Conservation (phyloP, 2,888 invertebrate species). For the Eremobia ochroleuca region DNA sequence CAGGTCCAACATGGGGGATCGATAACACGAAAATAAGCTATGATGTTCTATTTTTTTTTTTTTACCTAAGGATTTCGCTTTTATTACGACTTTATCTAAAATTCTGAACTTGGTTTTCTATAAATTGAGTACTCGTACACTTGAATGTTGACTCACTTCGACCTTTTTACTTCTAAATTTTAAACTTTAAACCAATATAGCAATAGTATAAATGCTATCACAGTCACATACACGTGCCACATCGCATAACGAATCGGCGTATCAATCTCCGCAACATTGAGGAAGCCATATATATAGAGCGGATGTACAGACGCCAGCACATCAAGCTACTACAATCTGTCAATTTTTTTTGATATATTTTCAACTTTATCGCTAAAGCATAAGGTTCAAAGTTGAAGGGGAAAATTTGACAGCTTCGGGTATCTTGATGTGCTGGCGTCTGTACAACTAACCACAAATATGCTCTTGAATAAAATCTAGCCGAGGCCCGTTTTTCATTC, state of each 20-base stretch:
- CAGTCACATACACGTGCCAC: conserved; percentile 5
- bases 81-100: too few relatives aligned
- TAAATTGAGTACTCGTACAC: not conserved
- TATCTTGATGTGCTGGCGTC: too few relatives aligned
- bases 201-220: not conserved
- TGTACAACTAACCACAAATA: conserved; percentile 18
- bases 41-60: not conserved
- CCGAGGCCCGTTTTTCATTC: conserved; percentile 26
- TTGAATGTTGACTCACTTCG: not conserved
- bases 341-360: too few relatives aligned
- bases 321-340: too few relatives aligned
- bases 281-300: conserved; percentile 29
- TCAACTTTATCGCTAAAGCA: too few relatives aligned
- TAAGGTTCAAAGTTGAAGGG: too few relatives aligned
- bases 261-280: conserved; percentile 37
- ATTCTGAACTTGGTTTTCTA: not conserved
- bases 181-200: not conserved
- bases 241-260: conserved; percentile 15
- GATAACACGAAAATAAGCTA: too few relatives aligned
- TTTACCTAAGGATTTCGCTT: not conserved
- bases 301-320: too few relatives aligned
- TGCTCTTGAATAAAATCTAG: conserved; percentile 39
- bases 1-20: too few relatives aligned
- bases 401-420: too few relatives aligned
- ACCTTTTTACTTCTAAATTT: not conserved